Evolutionary conservation across 2,888 invertebrate species (phyloP), one percentile per base, ranked within the genome.

Genomic region (Drosophila borborema): DNA sequence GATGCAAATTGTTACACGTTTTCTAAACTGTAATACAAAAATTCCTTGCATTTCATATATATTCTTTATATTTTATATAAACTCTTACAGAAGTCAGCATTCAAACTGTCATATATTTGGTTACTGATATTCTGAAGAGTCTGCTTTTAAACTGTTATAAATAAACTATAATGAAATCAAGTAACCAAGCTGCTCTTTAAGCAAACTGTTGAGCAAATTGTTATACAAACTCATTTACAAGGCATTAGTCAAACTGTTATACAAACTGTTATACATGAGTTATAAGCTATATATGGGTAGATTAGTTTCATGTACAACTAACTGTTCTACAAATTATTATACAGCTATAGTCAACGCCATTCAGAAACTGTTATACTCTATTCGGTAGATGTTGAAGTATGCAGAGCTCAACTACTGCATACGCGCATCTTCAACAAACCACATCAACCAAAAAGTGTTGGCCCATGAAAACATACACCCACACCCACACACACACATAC

Each of bases 381-480:
- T 40, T 31, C 23, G 16, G 5, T 18, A 20, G 7, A 12, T 23
- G 45, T n/a, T n/a, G 40, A 36, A 12, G 14, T n/a, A 46, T 31
- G 20, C 49, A 31, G 28, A 6, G 31, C 45, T 59, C 18, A 23
- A 18, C n/a, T 31, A 14, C 20, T 38, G 18, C 51, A 41, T 49
- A 49, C 31, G 45, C 38, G 31, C 40, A 31, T 53, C 49, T 62
- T 31, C 46, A 48, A 31, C 46, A 34, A 48, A 58, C 80, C 59
- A 38, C 34, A 58, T 71, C 71, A 66, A 64, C 63, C 61, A 31
- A 64, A 66, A 75, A 64, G 49, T 64, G 72, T 64, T 71, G 49
- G 76, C 58, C 77, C 58, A 59, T 54, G 40, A 43, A 53, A 53
- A 34, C 58, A 34, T 62, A 40, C 38, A 34, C 34, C 8, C 34